phyloP scores from a whole-genome alignment of 2,888 invertebrate genomes.

The Heliconius sara region DNA sequence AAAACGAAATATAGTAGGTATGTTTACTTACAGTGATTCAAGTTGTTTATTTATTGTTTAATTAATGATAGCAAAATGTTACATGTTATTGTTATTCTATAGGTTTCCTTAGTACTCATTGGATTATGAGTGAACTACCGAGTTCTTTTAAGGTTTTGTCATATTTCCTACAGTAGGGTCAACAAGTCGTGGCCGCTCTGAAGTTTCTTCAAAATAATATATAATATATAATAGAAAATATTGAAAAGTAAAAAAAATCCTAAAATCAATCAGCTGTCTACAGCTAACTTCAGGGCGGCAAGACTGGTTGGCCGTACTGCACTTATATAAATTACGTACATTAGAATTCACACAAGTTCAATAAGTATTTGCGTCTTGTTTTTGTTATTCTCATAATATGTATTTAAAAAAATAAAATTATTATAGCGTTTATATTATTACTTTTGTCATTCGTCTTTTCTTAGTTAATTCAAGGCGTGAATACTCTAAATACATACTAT shows the following conservation, averaged over 20 bases:
- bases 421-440: background rate
- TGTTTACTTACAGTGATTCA: conserved; percentile 9
- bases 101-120: conserved; percentile 5
- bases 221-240: no score
- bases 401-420: background rate
- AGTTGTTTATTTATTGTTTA: conserved; percentile 29
- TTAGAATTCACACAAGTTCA: background rate
- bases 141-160: background rate
- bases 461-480: conserved; percentile 47
- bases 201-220: no score
- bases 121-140: background rate
- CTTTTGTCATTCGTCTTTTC: background rate
- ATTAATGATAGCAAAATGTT: conserved; percentile 25
- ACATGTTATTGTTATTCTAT: conserved; percentile 16
- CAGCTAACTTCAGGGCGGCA: no score
- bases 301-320: no score
- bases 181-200: no score
- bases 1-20: background rate
- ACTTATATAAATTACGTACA: background rate
- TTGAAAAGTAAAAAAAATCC: no score
- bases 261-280: no score
- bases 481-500: conserved; percentile 26
- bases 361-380: conserved; percentile 10
- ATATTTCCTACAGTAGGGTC: background rate
- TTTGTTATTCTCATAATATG: background rate